phyloP scores from a whole-genome alignment of 2,113 vertebrate species.

The Ovibos moschatus region DNA sequence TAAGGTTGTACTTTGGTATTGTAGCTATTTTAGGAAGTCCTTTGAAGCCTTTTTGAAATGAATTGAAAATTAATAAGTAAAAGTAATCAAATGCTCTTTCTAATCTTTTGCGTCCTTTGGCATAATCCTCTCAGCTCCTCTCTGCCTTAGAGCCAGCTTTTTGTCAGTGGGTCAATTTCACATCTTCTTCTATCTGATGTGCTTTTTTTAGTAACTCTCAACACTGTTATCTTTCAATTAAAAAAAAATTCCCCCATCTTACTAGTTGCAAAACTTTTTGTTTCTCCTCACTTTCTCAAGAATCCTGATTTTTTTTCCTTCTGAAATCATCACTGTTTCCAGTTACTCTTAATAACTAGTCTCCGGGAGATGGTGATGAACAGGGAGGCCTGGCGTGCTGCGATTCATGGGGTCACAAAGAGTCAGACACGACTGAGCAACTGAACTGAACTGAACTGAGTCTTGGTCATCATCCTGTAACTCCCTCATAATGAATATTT shows the following conservation, averaged over 20 bases:
- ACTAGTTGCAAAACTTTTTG: background rate
- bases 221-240: background rate
- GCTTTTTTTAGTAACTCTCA: background rate
- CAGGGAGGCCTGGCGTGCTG: no score
- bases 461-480: background rate
- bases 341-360: no score
- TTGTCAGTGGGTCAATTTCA: background rate
- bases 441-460: no score
- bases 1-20: slow-evolving; percentile 21
- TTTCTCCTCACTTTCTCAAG: background rate
- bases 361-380: no score
- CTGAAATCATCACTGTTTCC: background rate
- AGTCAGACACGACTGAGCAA: no score
- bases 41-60: slow-evolving; percentile 13
- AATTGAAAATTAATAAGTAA: slow-evolving; percentile 48
- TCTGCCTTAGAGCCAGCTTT: background rate
- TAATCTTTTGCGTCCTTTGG: background rate
- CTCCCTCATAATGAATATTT: background rate
- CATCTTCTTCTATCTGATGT: background rate
- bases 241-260: background rate
- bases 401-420: no score
- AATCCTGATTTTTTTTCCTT: background rate
- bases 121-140: background rate
- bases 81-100: slow-evolving; percentile 17
- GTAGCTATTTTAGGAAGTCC: slow-evolving; percentile 35